These are phyloP conservation scores for Lysiphlebus fabarum DNA, from an alignment of 1,140 invertebrate genomes.

Conservation along the genomic window DNA sequence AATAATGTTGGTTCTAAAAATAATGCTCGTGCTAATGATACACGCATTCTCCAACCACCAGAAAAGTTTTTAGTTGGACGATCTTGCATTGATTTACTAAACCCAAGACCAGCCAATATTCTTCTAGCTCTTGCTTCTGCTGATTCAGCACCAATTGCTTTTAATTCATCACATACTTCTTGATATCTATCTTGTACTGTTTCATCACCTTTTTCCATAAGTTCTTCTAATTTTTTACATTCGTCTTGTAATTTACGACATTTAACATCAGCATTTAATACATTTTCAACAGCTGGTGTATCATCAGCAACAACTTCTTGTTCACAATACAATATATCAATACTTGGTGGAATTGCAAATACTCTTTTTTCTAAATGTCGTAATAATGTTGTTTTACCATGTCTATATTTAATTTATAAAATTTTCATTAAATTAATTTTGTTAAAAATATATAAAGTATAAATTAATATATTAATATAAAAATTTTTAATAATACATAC, in stretches of 20 bases:
- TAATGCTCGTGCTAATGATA: conserved; percentile 86
- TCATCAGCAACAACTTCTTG: conserved; percentile 96
- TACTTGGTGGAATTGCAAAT: conserved; percentile 91
- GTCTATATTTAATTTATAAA: conserved; percentile 57
- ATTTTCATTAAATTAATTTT: conserved; percentile 11
- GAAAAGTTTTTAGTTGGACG: conserved; percentile 93
- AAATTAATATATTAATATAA: conserved; percentile 19
- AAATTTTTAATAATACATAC: conserved; percentile 49
- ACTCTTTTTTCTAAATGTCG: conserved; percentile 86
- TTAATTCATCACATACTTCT: conserved; percentile 92
- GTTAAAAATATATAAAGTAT: conserved; percentile 3
- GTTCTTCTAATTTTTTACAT: conserved; percentile 76
- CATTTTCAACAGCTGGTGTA: conserved; percentile 85
- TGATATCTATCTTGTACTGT: conserved; percentile 76
- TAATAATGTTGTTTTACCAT: conserved; percentile 98
- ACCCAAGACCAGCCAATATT: conserved; percentile 96
- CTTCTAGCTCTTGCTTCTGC: conserved; percentile 92
- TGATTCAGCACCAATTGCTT: conserved; percentile 94
- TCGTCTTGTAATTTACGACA: conserved; percentile 79
- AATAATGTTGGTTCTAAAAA: conserved; percentile 93
- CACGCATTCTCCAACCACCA: conserved; percentile 98
- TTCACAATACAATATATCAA: conserved; percentile 97
- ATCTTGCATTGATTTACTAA: conserved; percentile 91
- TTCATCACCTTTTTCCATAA: conserved; percentile 64
- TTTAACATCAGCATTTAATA: conserved; percentile 90